Evolutionary conservation across 2,888 invertebrate species (phyloP).

Genomic region (Macrosoma leucophasiata): DNA sequence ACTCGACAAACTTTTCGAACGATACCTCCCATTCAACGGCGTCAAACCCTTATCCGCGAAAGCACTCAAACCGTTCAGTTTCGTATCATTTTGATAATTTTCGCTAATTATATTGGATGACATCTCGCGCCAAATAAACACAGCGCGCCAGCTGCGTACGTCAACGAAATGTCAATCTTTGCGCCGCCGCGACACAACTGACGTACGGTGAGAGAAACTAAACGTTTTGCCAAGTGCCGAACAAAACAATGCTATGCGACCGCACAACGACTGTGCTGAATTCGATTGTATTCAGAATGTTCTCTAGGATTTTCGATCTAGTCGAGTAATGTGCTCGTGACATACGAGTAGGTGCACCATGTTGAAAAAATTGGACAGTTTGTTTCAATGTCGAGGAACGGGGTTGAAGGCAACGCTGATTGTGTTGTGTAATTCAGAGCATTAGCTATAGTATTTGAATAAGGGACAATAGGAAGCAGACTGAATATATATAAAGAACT

Average conservation of each 20-base stretch:
- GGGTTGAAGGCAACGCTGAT: conserved; percentile 41
- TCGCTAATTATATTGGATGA: conserved; percentile 60
- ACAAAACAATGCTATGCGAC: conserved; percentile 54
- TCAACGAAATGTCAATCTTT: conserved; percentile 36
- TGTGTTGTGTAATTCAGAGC: no score
- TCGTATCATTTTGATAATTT: conserved; percentile 55
- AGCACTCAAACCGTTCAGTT: conserved; percentile 56
- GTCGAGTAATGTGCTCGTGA: conserved; percentile 29
- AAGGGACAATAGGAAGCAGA: no score
- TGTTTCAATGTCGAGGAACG: conserved; percentile 40
- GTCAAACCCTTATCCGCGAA: conserved; percentile 57
- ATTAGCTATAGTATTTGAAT: no score
- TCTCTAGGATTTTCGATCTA: conserved; percentile 23
- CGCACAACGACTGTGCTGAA: conserved; percentile 34
- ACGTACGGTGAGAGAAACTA: conserved; percentile 40
- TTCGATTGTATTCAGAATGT: conserved; percentile 27
- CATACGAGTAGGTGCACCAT: conserved; percentile 12
- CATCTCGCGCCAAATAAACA: conserved; percentile 52
- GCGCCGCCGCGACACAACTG: conserved; percentile 53
- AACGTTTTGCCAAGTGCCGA: conserved; percentile 48
- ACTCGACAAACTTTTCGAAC: conserved; percentile 68
- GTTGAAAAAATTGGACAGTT: conserved; percentile 30
- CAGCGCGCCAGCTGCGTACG: conserved; percentile 47
- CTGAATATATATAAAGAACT: no score
- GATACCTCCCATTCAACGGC: conserved; percentile 54